These are phyloP conservation scores for Trachelipus rathkii DNA, from an alignment of 1,140 invertebrate species.

Conservation along the genomic window DNA sequence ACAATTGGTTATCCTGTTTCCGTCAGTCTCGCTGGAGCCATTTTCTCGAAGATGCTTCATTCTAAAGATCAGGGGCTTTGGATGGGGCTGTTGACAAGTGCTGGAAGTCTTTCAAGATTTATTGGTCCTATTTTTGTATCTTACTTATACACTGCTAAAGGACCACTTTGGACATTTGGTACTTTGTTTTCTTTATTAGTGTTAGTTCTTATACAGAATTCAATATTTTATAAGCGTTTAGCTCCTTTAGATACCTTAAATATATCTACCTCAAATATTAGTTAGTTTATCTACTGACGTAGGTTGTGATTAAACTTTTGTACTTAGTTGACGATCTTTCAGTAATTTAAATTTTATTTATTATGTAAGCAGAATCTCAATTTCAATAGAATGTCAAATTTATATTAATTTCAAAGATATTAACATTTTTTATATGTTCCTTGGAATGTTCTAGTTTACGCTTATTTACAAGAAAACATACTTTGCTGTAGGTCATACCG, in stretches of 20 bases:
- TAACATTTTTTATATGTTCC: no score
- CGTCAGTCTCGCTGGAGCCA: conserved; percentile 29
- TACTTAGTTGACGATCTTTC: no score
- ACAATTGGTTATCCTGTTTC: conserved; percentile 35
- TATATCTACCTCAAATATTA: not conserved
- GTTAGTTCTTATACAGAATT: conserved; percentile 11
- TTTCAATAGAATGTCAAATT: no score
- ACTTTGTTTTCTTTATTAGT: conserved; percentile 26
- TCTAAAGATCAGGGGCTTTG: conserved; percentile 43
- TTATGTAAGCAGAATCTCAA: no score
- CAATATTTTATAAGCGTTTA: conserved; percentile 35
- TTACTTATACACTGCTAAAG: conserved; percentile 41
- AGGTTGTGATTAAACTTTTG: no score
- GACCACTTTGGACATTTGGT: conserved; percentile 40
- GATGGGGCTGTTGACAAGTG: conserved; percentile 45
- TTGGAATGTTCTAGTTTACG: no score
- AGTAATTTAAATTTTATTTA: no score
- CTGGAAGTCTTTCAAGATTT: conserved; percentile 40
- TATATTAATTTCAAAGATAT: no score
- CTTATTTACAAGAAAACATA: no score
- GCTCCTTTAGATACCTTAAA: conserved; percentile 37
- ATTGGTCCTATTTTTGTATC: conserved; percentile 43
- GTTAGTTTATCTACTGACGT: no score
- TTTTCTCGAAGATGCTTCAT: conserved; percentile 42
- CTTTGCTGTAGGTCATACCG: no score